These are phyloP conservation scores for Neoniphon sammara DNA, from an alignment of 2,797 vertebrate species.

Conservation along the genomic window DNA sequence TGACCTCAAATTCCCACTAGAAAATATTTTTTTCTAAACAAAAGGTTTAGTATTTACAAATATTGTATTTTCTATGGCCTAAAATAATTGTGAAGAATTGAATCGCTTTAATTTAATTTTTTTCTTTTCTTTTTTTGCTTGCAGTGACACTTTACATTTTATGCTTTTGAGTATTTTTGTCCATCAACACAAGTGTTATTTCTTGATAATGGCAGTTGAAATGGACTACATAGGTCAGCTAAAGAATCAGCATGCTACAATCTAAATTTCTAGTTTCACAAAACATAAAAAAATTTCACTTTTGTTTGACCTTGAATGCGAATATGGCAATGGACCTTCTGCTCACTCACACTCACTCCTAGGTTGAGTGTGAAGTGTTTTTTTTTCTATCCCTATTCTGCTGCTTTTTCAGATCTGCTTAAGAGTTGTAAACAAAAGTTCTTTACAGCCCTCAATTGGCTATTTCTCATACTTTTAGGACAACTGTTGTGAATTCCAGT, in stretches of 20 bases:
- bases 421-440: conserved; percentile 23
- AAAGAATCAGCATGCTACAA: not conserved
- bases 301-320: not conserved
- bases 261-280: not conserved
- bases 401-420: conserved; percentile 12
- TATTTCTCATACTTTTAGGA: conserved; percentile 49
- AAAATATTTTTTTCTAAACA: not conserved
- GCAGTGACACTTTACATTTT: not conserved
- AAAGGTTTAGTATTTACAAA: not conserved
- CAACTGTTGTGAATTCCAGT: conserved; percentile 67
- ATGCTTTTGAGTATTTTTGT: not conserved
- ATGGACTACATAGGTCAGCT: not conserved
- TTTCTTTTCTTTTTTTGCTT: conserved; percentile 7
- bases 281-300: not conserved
- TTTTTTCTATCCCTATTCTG: not conserved
- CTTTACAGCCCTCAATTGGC: conserved; percentile 15
- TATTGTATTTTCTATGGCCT: not conserved
- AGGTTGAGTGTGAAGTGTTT: not conserved
- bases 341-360: not conserved
- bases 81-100: conserved; percentile 17
- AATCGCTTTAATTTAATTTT: conserved; percentile 33
- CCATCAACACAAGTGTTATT: not conserved
- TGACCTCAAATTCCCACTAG: conserved; percentile 25
- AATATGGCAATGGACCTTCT: not conserved
- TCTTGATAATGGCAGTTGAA: not conserved